Percentiles rank a stretch among this genome's conserved stretches.
phyloP scores from a whole-genome alignment of 2,113 vertebrate genomes.

The Bos javanicus region DNA sequence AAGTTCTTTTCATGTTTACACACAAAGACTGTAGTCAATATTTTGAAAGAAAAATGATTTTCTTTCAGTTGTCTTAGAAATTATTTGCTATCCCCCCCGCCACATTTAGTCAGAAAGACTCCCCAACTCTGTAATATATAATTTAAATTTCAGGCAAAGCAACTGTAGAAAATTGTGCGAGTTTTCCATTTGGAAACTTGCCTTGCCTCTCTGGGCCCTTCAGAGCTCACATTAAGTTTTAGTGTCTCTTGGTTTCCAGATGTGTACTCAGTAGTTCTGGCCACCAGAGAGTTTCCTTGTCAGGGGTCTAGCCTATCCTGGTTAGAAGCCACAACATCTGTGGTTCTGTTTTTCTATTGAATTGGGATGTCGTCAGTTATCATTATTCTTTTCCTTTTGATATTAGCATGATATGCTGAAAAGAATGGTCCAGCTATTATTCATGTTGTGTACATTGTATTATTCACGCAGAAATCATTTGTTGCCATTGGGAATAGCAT shows the following conservation, averaged over 20 bases:
- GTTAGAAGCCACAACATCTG: slow-evolving; percentile 58
- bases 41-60: not conserved
- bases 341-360: not conserved
- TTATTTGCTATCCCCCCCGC: not conserved
- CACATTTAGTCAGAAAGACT: not conserved
- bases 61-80: not conserved
- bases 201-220: not conserved
- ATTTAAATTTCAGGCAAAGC: slow-evolving; percentile 18
- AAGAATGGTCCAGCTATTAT: not conserved
- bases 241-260: slow-evolving; percentile 24
- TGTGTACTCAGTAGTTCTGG: slow-evolving; percentile 8
- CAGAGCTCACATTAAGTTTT: not conserved
- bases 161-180: not conserved
- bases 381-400: not conserved
- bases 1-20: not conserved
- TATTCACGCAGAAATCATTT: slow-evolving; percentile 15
- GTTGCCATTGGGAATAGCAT: not conserved
- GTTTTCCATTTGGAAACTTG: not conserved
- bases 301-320: slow-evolving; percentile 17
- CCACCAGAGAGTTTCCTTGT: slow-evolving; percentile 23
- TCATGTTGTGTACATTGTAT: not conserved
- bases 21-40: not conserved
- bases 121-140: not conserved
- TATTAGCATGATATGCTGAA: not conserved
- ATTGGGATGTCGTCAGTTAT: not conserved